Conservation (phyloP, 2,888 invertebrate genomes). For the Rotaria macrura region DNA sequence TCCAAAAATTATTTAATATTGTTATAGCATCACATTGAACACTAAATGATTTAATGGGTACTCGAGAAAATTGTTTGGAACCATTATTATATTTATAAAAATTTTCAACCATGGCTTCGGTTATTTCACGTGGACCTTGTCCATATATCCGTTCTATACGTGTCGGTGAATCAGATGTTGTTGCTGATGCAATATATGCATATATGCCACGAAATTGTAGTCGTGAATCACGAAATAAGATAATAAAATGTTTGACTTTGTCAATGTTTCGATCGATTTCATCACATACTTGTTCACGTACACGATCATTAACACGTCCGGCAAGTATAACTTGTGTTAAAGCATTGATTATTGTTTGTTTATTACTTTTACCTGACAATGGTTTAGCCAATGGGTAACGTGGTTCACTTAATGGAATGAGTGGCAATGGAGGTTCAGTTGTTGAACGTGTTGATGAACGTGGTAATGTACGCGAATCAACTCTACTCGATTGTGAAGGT, state of each 20-base stretch:
- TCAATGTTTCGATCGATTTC: slow-evolving; percentile 25
- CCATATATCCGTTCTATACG: slow-evolving; percentile 30
- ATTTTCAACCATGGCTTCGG: slow-evolving; percentile 31
- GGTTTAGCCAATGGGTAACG: slow-evolving; percentile 25
- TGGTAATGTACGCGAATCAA: slow-evolving; percentile 5
- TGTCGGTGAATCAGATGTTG: slow-evolving; percentile 15
- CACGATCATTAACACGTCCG: slow-evolving; percentile 30
- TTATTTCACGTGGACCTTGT: slow-evolving; percentile 30
- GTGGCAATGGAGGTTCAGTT: background rate
- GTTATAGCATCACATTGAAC: slow-evolving; percentile 33
- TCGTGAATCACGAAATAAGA: slow-evolving; percentile 33
- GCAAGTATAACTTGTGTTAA: slow-evolving; percentile 31
- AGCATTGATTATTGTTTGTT: slow-evolving; percentile 30
- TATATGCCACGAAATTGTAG: slow-evolving; percentile 33
- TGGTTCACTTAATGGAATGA: slow-evolving; percentile 12
- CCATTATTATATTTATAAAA: slow-evolving; percentile 34
- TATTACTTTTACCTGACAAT: slow-evolving; percentile 32
- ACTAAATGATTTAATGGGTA: slow-evolving; percentile 32
- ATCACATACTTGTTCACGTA: slow-evolving; percentile 30
- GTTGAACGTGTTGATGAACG: background rate
- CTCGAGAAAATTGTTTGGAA: slow-evolving; percentile 25
- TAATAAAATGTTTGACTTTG: slow-evolving; percentile 29
- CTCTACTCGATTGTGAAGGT: background rate
- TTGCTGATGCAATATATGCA: background rate
- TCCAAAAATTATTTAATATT: slow-evolving; percentile 28